phyloP scores from a whole-genome alignment of 2,797 vertebrate species.

The Schizothorax lantsangensis region DNA sequence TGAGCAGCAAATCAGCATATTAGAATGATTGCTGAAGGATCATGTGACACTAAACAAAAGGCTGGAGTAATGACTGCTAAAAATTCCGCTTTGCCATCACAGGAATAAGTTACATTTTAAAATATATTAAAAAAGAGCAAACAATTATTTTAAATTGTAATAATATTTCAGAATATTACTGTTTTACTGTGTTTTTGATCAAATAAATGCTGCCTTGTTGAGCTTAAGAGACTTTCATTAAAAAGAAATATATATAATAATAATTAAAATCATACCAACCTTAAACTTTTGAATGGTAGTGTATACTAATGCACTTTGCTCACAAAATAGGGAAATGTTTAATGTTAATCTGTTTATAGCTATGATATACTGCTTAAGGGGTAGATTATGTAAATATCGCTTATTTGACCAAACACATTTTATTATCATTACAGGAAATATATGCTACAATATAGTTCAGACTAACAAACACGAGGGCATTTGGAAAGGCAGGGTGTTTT shows the following conservation, averaged over 20 bases:
- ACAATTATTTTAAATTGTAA: neutral
- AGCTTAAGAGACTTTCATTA: neutral
- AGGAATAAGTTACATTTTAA: neutral
- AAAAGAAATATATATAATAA: too few relatives aligned
- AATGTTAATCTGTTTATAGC: constrained; percentile 33
- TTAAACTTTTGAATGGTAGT: neutral
- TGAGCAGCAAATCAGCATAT: neutral
- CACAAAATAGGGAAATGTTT: constrained; percentile 28
- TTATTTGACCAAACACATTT: constrained; percentile 5
- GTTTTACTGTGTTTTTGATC: constrained; percentile 3
- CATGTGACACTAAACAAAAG: neutral
- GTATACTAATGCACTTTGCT: constrained; percentile 32
- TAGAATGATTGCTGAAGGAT: neutral
- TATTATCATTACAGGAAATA: neutral
- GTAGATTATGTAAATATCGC: constrained; percentile 16
- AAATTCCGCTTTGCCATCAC: neutral
- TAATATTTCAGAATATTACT: neutral
- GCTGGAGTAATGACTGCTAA: neutral
- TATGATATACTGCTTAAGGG: neutral
- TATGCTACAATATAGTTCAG: constrained; percentile 18
- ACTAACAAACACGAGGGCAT: constrained; percentile 3
- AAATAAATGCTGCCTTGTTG: neutral
- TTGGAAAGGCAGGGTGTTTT: neutral
- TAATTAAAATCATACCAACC: neutral
- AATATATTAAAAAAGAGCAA: neutral